Base-by-base conservation (phyloP, 2,797 vertebrate genomes). In the Anolis apletophallus region DNA sequence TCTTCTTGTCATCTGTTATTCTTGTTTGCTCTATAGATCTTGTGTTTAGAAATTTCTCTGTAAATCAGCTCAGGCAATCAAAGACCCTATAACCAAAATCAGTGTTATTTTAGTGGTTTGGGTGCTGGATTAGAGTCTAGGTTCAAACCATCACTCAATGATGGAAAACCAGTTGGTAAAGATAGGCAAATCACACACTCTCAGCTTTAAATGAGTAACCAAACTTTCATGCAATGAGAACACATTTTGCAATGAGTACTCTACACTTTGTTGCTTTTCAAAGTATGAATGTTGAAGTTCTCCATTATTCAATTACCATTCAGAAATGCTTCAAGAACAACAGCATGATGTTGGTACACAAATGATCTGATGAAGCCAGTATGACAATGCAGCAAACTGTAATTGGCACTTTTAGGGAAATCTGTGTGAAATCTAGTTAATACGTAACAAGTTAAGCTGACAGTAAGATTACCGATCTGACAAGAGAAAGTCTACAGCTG, bases 321-420 rank as follows among this genome's bases (percentile, higher is more conserved):
- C 40, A 80, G 46, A 75, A 40, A 64, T 34, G 40, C 21, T 40
- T 52, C n/a, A 54, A 67, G 54, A 59, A 57, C 54, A 34, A n/a
- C 17, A 23, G 7, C 36, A 26, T 34, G 52, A 36, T 76, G n/a
- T 67, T 59, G 59, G 54, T 86, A 71, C 61, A 80, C 69, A 74
- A 85, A 50, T 34, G n/a, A 64, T 64, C 21, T 64, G 55, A 59
- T 80, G 55, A 61, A 64, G 57, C 74, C 78, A 81, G 55, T 64
- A 64, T 86, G 69, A 74, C 69, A 52, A 54, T 17, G 80, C 9
- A 74, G 32, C 57, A 76, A 81, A 50, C 46, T 57, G 36, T 68
- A 87, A 82, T 59, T 76, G 61, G 26, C 59, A 82, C 59, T 17
- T 87, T 87, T 26, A 14, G 32, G 34, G 12, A 57, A 81, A 81